Percentiles rank a stretch among this genome's conserved stretches.
These are phyloP conservation scores for Bombus waltoni DNA, from an alignment of 1,140 invertebrate genomes.

Conservation along the genomic window DNA sequence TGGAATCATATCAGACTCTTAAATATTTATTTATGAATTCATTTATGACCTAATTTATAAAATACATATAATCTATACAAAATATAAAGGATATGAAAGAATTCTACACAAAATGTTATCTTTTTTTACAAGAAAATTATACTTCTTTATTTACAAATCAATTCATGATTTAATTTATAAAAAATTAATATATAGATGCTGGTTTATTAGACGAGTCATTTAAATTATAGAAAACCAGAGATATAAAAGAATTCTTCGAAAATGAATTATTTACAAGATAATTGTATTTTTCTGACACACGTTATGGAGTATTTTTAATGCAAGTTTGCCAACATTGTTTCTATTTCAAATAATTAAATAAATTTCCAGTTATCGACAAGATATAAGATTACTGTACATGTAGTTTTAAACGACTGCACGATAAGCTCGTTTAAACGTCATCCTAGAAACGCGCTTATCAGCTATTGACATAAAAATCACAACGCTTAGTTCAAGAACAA, in stretches of 20 bases:
- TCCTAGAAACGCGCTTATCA: neutral
- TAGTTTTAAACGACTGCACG: neutral
- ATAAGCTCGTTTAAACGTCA: neutral
- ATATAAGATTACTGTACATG: neutral
- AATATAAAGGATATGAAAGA: too few species aligned
- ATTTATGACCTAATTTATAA: too few species aligned
- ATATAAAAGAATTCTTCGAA: neutral
- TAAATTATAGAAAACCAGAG: neutral
- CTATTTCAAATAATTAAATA: neutral
- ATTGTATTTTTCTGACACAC: neutral
- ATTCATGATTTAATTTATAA: neutral
- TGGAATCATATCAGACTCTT: neutral
- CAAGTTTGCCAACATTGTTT: neutral
- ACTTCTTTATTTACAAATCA: neutral
- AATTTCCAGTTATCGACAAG: neutral
- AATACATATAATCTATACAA: too few species aligned
- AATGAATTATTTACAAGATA: neutral
- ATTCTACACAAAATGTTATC: too few species aligned
- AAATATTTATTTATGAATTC: neutral
- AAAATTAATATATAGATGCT: neutral
- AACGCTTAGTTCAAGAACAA: too few species aligned
- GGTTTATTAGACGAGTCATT: neutral
- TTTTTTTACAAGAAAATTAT: neutral
- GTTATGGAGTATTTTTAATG: neutral
- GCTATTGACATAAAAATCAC: neutral